A percentile compares a stretch with the other conserved stretches of the same genome.
phyloP scores from a whole-genome alignment of 2,113 vertebrate species.

The Pseudorhombus dupliciocellatus region DNA sequence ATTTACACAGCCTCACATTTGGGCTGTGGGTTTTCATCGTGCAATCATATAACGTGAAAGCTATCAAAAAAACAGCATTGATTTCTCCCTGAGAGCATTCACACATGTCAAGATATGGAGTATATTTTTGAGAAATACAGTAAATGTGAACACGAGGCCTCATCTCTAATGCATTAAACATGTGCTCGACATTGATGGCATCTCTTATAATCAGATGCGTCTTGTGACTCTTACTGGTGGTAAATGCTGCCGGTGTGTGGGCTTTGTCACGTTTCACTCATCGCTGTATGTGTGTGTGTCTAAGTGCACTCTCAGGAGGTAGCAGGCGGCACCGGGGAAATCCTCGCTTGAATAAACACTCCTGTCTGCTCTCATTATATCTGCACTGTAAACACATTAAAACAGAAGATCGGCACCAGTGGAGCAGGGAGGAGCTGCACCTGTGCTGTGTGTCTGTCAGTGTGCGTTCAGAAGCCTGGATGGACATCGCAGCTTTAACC shows the following conservation, averaged over 20 bases:
- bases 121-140: background rate
- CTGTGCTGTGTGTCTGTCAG: slow-evolving; percentile 7
- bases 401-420: slow-evolving; percentile 41
- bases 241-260: background rate
- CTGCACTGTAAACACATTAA: slow-evolving; percentile 58
- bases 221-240: background rate
- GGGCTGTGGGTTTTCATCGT: background rate
- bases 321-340: slow-evolving; percentile 2
- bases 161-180: background rate
- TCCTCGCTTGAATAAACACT: slow-evolving; percentile 50
- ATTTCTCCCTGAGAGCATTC: background rate
- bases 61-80: background rate
- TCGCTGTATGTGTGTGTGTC: background rate
- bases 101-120: background rate
- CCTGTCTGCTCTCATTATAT: slow-evolving; percentile 59
- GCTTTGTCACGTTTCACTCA: slow-evolving; percentile 6
- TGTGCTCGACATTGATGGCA: background rate
- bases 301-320: slow-evolving; percentile 12
- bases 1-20: background rate
- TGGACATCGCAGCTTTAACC: slow-evolving; percentile 8
- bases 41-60: too few species aligned
- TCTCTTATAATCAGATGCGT: background rate
- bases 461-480: background rate
- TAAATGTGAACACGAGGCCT: background rate
- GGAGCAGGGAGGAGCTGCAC: slow-evolving; percentile 37